phyloP scores from a whole-genome alignment of 2,113 vertebrate genomes.

The Mola mola region DNA sequence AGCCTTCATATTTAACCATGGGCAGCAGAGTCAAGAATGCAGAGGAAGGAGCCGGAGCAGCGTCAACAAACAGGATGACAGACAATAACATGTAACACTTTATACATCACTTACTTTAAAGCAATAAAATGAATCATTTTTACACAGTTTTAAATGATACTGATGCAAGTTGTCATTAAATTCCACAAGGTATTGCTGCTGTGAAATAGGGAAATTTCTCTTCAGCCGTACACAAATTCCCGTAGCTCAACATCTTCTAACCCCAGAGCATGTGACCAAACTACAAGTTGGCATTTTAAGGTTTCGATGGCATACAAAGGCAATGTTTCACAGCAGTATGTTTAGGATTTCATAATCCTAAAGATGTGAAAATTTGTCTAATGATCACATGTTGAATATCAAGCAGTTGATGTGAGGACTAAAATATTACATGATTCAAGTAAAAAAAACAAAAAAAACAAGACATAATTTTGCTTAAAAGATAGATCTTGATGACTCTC shows the following conservation, averaged over 20 bases:
- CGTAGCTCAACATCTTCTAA: background rate
- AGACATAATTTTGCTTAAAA: too few species aligned
- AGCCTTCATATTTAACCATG: conserved; percentile 17
- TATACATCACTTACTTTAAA: too few species aligned
- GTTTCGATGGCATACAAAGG: too few species aligned
- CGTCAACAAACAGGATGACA: background rate
- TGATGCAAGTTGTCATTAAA: too few species aligned
- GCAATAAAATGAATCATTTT: too few species aligned
- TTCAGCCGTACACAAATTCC: background rate
- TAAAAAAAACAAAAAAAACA: too few species aligned
- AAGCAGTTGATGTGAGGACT: too few species aligned
- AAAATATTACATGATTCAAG: too few species aligned
- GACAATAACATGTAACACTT: too few species aligned
- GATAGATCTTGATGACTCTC: background rate
- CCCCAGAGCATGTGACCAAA: background rate
- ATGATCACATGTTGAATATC: too few species aligned
- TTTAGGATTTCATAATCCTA: background rate
- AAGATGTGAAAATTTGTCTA: background rate
- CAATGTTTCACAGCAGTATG: too few species aligned
- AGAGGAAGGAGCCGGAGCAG: background rate
- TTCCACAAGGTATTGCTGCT: conserved; percentile 7
- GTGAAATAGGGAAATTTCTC: conserved; percentile 7
- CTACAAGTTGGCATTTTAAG: background rate
- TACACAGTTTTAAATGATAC: too few species aligned
- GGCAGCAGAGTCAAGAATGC: conserved; percentile 1